Conservation (phyloP, 2,797 vertebrate genomes). For the Heterohyrax brucei region DNA sequence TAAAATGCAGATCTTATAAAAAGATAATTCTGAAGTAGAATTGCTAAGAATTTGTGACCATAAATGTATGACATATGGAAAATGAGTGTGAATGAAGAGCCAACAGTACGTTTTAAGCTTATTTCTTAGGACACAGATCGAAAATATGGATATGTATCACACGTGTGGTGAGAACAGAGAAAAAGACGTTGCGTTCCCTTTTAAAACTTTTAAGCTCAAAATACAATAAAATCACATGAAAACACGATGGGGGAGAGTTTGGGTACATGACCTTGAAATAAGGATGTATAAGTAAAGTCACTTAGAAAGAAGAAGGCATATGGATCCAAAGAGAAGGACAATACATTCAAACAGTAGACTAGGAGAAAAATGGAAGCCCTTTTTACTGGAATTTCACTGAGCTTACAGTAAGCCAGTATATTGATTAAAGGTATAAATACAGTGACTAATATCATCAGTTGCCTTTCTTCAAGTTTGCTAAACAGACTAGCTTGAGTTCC, state of each 20-base stretch:
- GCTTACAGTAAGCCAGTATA: not conserved
- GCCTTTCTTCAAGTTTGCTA: not conserved
- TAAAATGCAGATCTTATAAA: not conserved
- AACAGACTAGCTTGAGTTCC: not conserved
- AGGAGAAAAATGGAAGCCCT: not conserved
- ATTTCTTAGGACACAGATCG: not conserved
- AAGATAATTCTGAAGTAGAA: not conserved
- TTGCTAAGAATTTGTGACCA: not conserved
- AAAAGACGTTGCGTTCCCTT: not conserved
- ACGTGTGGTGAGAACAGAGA: not conserved
- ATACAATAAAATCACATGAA: not conserved
- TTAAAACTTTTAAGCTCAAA: not conserved
- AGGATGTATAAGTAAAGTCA: not conserved
- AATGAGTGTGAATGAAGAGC: not conserved
- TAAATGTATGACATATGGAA: not conserved
- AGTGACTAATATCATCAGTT: not conserved
- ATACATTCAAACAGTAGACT: fast-evolving
- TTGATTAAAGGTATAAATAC: not conserved
- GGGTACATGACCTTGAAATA: not conserved
- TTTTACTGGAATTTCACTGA: not conserved
- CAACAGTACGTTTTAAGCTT: not conserved
- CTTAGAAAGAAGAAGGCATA: too few relatives aligned
- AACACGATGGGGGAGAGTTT: too few relatives aligned
- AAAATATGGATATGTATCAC: too few relatives aligned
- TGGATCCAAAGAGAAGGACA: not conserved